A percentile compares a stretch with the other conserved stretches of the same genome.
Conservation (phyloP, 2,797 vertebrate species). For the Siniperca scherzeri region DNA sequence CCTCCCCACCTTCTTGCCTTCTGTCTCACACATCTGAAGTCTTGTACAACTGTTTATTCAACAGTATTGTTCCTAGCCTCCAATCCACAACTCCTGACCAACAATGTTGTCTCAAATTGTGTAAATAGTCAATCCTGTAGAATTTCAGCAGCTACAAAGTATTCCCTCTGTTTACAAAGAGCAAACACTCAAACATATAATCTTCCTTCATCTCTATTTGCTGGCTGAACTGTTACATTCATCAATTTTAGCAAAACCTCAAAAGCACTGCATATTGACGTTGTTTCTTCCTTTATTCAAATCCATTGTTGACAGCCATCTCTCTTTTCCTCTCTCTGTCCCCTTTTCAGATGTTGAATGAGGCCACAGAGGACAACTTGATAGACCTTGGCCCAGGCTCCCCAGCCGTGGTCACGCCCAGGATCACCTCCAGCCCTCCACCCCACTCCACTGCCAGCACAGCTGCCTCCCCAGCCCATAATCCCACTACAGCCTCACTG, state of each 20-base stretch:
- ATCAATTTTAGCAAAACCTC: neutral
- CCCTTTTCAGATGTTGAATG: slow-evolving; percentile 88
- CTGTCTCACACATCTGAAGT: slow-evolving; percentile 28
- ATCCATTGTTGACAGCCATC: neutral
- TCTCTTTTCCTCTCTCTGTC: slow-evolving; percentile 3
- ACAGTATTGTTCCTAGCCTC: slow-evolving; percentile 17
- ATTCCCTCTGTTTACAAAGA: slow-evolving; percentile 12
- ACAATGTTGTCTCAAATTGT: slow-evolving; percentile 21
- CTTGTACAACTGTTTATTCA: slow-evolving; percentile 24
- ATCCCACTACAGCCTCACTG: slow-evolving; percentile 71
- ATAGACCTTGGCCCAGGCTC: slow-evolving; percentile 98
- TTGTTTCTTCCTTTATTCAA: neutral
- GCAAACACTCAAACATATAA: neutral
- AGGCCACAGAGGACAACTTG: slow-evolving; percentile 95
- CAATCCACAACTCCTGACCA: slow-evolving; percentile 15
- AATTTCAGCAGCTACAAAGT: slow-evolving; percentile 8
- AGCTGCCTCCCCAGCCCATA: slow-evolving; percentile 66
- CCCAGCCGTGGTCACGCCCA: slow-evolving; percentile 94
- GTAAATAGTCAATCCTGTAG: slow-evolving; percentile 32
- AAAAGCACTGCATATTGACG: neutral
- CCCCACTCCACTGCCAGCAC: slow-evolving; percentile 52
- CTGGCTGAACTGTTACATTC: neutral
- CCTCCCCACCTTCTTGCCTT: slow-evolving; percentile 1
- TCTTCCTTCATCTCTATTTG: neutral
- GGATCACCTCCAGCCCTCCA: slow-evolving; percentile 81